These are phyloP conservation scores for Dolichomitus sp. DNA, from an alignment of 2,888 invertebrate genomes.

Conservation along the genomic window DNA sequence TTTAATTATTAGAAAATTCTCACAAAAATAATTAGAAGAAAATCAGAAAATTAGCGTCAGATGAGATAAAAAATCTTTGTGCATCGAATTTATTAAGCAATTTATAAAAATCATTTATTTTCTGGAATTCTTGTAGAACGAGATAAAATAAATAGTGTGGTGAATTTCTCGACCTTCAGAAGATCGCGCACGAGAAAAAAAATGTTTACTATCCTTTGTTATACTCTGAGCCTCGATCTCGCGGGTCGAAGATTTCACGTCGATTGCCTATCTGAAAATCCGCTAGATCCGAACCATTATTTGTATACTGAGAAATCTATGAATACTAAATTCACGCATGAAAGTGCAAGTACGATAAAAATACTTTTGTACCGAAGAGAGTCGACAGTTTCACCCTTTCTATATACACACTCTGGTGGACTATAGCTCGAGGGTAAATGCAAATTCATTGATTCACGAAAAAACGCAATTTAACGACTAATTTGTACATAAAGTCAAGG, in stretches of 20 bases:
- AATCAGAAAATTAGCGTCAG: too few relatives aligned
- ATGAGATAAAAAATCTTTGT: too few relatives aligned
- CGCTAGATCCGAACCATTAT: not conserved
- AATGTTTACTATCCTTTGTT: not conserved
- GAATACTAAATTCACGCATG: not conserved
- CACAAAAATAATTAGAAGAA: too few relatives aligned
- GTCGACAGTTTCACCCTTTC: constrained; percentile 34
- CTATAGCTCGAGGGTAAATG: constrained; percentile 26
- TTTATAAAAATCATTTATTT: too few relatives aligned
- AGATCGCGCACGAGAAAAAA: too few relatives aligned
- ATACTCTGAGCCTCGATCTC: constrained; percentile 2
- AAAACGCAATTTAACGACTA: constrained; percentile 60
- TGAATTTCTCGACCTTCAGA: too few relatives aligned
- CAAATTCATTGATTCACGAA: constrained; percentile 45
- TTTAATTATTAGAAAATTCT: too few relatives aligned
- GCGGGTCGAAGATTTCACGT: not conserved
- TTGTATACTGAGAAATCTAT: not conserved
- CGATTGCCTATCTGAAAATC: constrained; percentile 20
- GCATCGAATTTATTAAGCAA: too few relatives aligned
- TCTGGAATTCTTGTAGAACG: too few relatives aligned
- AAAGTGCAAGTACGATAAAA: constrained; percentile 14
- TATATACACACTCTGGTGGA: not conserved
- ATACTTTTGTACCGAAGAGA: constrained; percentile 6
- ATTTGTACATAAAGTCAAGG: constrained; percentile 62
- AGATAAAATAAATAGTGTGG: too few relatives aligned